Evolutionary conservation across 2,888 invertebrate species (phyloP), one percentile per base, ranked within the genome.

Genomic region (Tethea ocularis): DNA sequence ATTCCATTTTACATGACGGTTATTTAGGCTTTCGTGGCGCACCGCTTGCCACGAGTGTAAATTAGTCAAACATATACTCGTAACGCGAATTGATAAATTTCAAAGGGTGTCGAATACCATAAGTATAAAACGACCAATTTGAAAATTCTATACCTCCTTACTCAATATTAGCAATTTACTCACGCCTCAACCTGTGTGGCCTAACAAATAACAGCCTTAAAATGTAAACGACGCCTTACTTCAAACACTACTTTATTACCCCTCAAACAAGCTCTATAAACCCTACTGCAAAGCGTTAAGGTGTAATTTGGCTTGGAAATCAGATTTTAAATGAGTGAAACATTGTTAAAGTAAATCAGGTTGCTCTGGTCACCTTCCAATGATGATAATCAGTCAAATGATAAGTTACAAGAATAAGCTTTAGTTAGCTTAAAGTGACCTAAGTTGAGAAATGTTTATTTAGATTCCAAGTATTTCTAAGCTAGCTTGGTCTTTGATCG

Each of bases 381-480:
- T 60, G 63, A 58, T 55, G 65, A 63, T 65, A 65, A 65, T 65
- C 65, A 58, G 63, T 61, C 61, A 65, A 65, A 65, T 65, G 63
- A 63, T 60, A 65, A 57, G 61, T 57, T 62, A 60, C 60, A 51
- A 59, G n/a, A 38, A 53, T 24, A 57, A 51, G 60, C 60, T 61
- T 59, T 60, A 58, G 52, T 57, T 59, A 61, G 59, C 20, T 57
- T 60, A 60, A 15, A 41, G 46, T 46, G 46, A 46, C 46, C 46
- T 20, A 10, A 2, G 17, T 46, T 46, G 46, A 20, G 46, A 46
- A 46, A 46, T 46, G 20, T 46, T 20, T 46, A 20, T 46, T 46
- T 6, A 46, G 46, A 10, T 46, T 3, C 20, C 20, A 20, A 20
- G 46, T 20, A 20, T 46, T 46, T 46, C 46, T 17, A 17, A 41